Evolutionary conservation across 2,888 invertebrate species (phyloP).

Genomic region (Alsophila aescularia): DNA sequence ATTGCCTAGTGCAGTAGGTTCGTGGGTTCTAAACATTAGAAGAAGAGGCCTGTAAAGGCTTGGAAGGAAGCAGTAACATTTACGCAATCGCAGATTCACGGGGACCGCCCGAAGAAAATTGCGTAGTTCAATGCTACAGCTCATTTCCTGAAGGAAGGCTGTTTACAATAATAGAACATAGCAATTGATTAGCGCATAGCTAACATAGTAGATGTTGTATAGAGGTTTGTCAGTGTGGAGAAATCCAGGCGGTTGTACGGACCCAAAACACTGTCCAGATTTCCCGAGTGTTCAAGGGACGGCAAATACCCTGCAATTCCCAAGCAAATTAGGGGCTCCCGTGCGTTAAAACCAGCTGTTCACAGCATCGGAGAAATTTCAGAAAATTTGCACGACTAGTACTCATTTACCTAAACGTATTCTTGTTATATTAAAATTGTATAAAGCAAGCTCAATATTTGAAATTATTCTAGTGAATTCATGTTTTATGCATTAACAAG

Average conservation of each 20-base stretch:
- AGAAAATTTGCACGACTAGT: slow-evolving; percentile 34
- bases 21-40: no score
- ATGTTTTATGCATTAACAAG: not conserved
- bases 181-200: not conserved
- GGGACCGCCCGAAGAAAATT: no score
- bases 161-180: not conserved
- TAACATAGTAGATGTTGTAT: not conserved
- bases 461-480: slow-evolving; percentile 5
- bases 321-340: slow-evolving; percentile 45
- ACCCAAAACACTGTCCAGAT: slow-evolving; percentile 12
- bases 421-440: slow-evolving; percentile 19
- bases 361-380: slow-evolving; percentile 37
- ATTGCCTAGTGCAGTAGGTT: no score
- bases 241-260: not conserved
- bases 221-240: not conserved
- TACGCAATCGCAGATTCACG: no score
- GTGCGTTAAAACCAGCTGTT: slow-evolving; percentile 49
- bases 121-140: no score
- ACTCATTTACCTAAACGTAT: slow-evolving; percentile 25
- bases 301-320: slow-evolving; percentile 44
- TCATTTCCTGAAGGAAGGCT: no score
- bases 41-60: no score
- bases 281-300: slow-evolving; percentile 16
- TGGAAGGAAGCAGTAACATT: no score
- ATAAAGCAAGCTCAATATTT: slow-evolving; percentile 6